A percentile compares a stretch with the other conserved stretches of the same genome.
phyloP scores from a whole-genome alignment of 2,888 invertebrate species.

The Lithodes maja region DNA sequence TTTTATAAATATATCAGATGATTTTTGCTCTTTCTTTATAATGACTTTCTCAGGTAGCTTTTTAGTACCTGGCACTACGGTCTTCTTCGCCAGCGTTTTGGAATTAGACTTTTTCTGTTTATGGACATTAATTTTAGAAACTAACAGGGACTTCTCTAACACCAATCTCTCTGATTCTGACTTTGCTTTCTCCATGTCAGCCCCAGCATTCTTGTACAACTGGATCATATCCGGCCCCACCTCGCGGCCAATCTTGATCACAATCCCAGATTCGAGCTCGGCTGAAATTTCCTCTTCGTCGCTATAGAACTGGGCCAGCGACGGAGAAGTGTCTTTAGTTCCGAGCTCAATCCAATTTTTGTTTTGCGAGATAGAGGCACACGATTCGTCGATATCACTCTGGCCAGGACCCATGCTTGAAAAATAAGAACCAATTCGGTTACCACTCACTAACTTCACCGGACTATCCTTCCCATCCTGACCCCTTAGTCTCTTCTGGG shows the following conservation, averaged over 20 bases:
- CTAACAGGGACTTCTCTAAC: no score
- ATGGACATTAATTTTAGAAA: no score
- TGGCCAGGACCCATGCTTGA: no score
- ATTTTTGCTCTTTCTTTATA: neutral
- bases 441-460: no score
- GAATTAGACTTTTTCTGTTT: neutral
- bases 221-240: neutral
- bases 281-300: neutral
- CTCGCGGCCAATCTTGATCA: neutral
- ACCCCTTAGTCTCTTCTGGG: neutral
- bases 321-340: no score
- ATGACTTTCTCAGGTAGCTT: neutral
- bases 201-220: neutral
- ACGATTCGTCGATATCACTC: no score
- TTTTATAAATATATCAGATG: slow-evolving; percentile 6
- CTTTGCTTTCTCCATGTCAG: neutral
- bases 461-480: no score
- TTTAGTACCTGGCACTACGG: neutral
- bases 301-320: neutral
- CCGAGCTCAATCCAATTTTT: no score
- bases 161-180: no score
- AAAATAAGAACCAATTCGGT: no score
- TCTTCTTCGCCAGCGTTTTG: neutral
- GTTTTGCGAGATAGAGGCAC: no score
- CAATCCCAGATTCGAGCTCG: neutral